phyloP scores from a whole-genome alignment of 2,888 invertebrate species.

The Cataglyphis cursor region DNA sequence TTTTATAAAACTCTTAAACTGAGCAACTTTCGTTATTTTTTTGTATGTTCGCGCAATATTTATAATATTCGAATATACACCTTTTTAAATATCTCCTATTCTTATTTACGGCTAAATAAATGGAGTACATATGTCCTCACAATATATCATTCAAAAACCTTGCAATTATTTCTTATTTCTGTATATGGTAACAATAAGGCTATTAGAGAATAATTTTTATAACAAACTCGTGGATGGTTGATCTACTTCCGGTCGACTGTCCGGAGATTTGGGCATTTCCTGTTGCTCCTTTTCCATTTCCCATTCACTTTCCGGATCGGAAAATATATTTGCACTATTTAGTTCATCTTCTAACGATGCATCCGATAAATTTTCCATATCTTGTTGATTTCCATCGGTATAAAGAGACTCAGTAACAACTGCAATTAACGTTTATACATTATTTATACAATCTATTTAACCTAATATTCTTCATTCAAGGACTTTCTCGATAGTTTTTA shows the following conservation, averaged over 20 bases:
- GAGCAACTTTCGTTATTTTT: background rate
- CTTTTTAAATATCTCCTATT: background rate
- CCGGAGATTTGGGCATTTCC: slow-evolving; percentile 83
- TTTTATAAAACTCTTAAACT: background rate
- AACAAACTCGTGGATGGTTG: slow-evolving; percentile 81
- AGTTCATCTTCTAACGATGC: slow-evolving; percentile 88
- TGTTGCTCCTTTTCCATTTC: slow-evolving; percentile 80
- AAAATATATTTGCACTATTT: slow-evolving; percentile 89
- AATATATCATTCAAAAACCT: slow-evolving; percentile 23
- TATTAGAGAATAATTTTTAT: slow-evolving; percentile 49
- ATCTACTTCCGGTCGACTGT: slow-evolving; percentile 89
- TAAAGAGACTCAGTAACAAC: slow-evolving; percentile 77
- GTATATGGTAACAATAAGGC: background rate
- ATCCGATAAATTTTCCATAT: slow-evolving; percentile 86
- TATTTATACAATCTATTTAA: background rate
- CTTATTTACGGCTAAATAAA: background rate
- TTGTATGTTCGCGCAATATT: background rate
- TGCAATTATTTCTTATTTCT: background rate
- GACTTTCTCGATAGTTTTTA: background rate
- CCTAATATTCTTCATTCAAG: background rate
- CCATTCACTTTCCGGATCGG: slow-evolving; percentile 92
- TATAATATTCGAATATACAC: background rate
- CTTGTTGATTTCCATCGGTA: slow-evolving; percentile 78
- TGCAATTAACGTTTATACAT: slow-evolving; percentile 47
- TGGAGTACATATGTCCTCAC: background rate